Conservation (phyloP, 1,140 invertebrate genomes). For the Conus betulinus region DNA sequence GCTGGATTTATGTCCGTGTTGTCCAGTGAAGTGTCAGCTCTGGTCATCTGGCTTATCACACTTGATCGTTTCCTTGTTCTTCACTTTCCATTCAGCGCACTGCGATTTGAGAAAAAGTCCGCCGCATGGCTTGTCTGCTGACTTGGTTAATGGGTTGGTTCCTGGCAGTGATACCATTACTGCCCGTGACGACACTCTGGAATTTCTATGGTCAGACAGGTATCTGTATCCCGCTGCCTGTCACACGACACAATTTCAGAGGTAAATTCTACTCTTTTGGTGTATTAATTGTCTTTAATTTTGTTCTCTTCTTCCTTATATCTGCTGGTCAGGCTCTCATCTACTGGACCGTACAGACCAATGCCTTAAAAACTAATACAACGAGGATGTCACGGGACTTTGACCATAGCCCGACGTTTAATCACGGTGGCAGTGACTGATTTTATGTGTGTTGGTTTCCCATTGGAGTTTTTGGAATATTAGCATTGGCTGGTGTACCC, state of each 20-base stretch:
- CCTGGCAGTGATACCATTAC: slow-evolving; percentile 36
- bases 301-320: slow-evolving; percentile 42
- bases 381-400: slow-evolving; percentile 15
- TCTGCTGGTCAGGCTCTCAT: slow-evolving; percentile 37
- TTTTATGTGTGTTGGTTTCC: too few species aligned
- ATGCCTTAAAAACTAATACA: neutral
- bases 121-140: neutral
- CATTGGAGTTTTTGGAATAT: slow-evolving; percentile 22
- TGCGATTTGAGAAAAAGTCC: slow-evolving; percentile 32
- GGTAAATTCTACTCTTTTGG: slow-evolving; percentile 48
- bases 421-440: too few species aligned
- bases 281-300: neutral
- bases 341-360: neutral
- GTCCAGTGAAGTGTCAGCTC: too few species aligned
- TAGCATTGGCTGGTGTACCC: slow-evolving; percentile 39
- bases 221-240: slow-evolving; percentile 11
- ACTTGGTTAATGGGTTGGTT: slow-evolving; percentile 33
- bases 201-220: slow-evolving; percentile 2
- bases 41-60: too few species aligned
- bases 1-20: too few species aligned
- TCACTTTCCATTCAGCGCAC: neutral
- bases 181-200: slow-evolving; percentile 28
- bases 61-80: too few species aligned
- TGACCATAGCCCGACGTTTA: too few species aligned
- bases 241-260: slow-evolving; percentile 21